Conservation (phyloP, 2,888 invertebrate species). For the Meandrusa payeni region DNA sequence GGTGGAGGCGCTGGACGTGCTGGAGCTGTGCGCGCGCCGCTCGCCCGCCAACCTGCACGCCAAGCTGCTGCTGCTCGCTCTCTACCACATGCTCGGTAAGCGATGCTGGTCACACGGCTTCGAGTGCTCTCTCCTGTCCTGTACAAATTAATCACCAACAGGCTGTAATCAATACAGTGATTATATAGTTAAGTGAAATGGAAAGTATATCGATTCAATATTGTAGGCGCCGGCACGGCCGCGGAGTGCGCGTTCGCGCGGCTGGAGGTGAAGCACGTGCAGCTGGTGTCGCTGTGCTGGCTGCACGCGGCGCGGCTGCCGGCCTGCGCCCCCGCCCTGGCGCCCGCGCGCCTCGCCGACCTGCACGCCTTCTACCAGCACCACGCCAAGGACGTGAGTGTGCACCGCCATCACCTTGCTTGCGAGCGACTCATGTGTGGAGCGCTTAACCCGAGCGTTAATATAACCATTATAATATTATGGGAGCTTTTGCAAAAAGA, state of each 20-base stretch:
- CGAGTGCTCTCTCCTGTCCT: no score
- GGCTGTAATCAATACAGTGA: no score
- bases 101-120: no score
- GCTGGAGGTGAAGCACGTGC: slow-evolving; percentile 95
- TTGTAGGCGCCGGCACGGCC: slow-evolving; percentile 65
- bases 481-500: no score
- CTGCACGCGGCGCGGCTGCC: slow-evolving; percentile 88
- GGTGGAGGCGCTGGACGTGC: slow-evolving; percentile 83
- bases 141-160: no score
- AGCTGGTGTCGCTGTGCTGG: slow-evolving; percentile 95
- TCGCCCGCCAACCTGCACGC: slow-evolving; percentile 95
- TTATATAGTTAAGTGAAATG: no score
- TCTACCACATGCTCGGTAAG: slow-evolving; percentile 88
- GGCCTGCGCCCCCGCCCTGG: slow-evolving; percentile 86
- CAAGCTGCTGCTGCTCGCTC: slow-evolving; percentile 90
- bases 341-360: slow-evolving; percentile 85
- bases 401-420: not conserved
- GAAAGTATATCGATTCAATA: no score
- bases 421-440: no score
- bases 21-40: slow-evolving; percentile 86
- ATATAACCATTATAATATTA: no score
- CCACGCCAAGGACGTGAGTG: slow-evolving; percentile 92
- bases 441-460: no score
- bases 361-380: slow-evolving; percentile 93
- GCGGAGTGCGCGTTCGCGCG: slow-evolving; percentile 88